Base-by-base conservation (phyloP, 2,888 invertebrate species). In the Parelbella ahira region DNA sequence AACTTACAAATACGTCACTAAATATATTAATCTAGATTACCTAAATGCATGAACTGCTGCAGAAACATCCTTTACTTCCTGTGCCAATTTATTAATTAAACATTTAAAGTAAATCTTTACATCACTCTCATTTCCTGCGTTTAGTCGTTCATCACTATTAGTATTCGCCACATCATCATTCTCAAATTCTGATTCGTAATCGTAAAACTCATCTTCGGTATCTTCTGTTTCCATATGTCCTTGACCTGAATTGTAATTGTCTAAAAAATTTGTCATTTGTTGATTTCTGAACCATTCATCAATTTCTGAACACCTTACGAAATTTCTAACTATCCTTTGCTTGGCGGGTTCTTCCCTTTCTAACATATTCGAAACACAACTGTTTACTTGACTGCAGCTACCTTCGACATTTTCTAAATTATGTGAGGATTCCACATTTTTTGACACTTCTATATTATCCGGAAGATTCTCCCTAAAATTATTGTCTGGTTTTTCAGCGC, bases 251-350 rank as follows among this genome's bases (percentile, higher is more conserved):
- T 47, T 37, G 4, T 18, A 36, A n/a, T 44, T 24, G 7, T 45
- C 42, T 1, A 24, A 7, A 18, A 51, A 30, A 9, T 39, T 7
- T 1, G 25, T 12, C 21, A 18, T 12, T 18, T 19, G 9, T 9
- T 42, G 54, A 9, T 29, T 48, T 23, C 54, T 60, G 20, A 68
- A 43, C 49, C 46, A 59, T 2, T 59, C 46, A 46, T 72, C 68
- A 28, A 62, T 63, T 47, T 69, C 58, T 3, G 55, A 42, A 39
- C 54, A 63, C 46, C 36, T 51, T 1, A 30, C 66, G 23, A 78
- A 75, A 12, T 61, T 64, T 33, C 72, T 62, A 25, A 73, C 50
- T 13, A 77, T 52, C 43, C 55, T 67, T 29, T n/a, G n/a, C n/a
- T n/a, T n/a, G n/a, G n/a, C n/a, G n/a, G 62, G 66, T 49, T 52